Percentiles rank a stretch among this genome's conserved stretches.
phyloP scores from a whole-genome alignment of 2,113 vertebrate species.

The Fulmarus glacialis region DNA sequence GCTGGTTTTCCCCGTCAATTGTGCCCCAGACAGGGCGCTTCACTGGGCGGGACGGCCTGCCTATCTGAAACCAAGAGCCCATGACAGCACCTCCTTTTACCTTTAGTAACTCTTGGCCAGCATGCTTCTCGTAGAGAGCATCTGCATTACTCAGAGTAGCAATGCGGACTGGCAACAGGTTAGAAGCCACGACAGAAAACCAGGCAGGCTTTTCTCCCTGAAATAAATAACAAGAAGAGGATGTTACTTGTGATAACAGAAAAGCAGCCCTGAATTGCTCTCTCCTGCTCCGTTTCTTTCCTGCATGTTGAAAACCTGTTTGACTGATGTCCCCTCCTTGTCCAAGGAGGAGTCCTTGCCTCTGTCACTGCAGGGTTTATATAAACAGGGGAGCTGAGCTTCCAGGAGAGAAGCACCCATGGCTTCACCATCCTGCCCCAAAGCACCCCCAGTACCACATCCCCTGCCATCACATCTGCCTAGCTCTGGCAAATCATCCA shows the following conservation, averaged over 20 bases:
- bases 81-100: constrained; percentile 66
- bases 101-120: constrained; percentile 80
- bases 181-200: constrained; percentile 89
- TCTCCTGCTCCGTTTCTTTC: not conserved
- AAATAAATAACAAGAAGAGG: not conserved
- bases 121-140: constrained; percentile 81
- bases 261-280: not conserved
- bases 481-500: not conserved
- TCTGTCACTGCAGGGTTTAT: not conserved
- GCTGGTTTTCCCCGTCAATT: not conserved
- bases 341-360: not conserved
- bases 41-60: not conserved
- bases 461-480: not conserved
- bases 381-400: not conserved
- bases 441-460: not conserved
- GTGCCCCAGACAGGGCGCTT: not conserved
- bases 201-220: constrained; percentile 86
- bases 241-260: not conserved
- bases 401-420: not conserved
- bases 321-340: not conserved
- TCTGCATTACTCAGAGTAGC: constrained; percentile 82
- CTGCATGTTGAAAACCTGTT: not conserved
- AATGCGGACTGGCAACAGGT: constrained; percentile 80
- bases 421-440: not conserved
- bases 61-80: not conserved